Base-by-base conservation (phyloP, 2,888 invertebrate species). In the Caenorhabditis plicata region DNA sequence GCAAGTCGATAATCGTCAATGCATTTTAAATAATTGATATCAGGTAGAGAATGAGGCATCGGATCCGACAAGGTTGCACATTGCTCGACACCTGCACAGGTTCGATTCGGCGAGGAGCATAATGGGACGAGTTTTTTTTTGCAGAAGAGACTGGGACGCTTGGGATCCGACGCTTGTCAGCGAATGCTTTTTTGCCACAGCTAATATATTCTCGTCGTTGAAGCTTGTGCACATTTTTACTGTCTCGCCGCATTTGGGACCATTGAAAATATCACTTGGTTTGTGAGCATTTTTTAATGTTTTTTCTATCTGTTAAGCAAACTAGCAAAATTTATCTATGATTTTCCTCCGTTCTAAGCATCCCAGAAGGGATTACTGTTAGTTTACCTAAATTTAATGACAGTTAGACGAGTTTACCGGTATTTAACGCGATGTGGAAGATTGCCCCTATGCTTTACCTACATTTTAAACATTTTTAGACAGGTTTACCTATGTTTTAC, bases 121-220 rank as follows among this genome's bases (percentile, higher is more conserved):
- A n/a, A n/a, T n/a, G n/a, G n/a, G n/a, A n/a, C n/a, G n/a, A n/a
- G n/a, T n/a, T n/a, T n/a, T n/a, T n/a, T n/a, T n/a, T n/a, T n/a
- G 41, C 13, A 42, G 54, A 9, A 19, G 42, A 82, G 86, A 91
- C 72, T 96, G 96, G 95, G 92, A 95, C 83, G 90, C 94, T 5
- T 95, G 92, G 90, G 96, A 96, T 83, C 96, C 96, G 17, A 95
- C 94, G 89, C 87, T 96, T 73, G 90, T 95, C 26, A 91, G 92
- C 23, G 93, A 93, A 83, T 93, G 92, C 27, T 87, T 96, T 47
- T 96, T 96, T 85, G 95, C 96, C 15, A 93, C 95, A 17, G 96
- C 96, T 68, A 98, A 96, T 85, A 96, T 96, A 83, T 92, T 90
- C 81, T 90, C 89, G 87, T 91, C 92, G 3, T 83, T 94, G 56